Conservation (phyloP, 2,888 invertebrate species). For the Pollenia angustigena region DNA sequence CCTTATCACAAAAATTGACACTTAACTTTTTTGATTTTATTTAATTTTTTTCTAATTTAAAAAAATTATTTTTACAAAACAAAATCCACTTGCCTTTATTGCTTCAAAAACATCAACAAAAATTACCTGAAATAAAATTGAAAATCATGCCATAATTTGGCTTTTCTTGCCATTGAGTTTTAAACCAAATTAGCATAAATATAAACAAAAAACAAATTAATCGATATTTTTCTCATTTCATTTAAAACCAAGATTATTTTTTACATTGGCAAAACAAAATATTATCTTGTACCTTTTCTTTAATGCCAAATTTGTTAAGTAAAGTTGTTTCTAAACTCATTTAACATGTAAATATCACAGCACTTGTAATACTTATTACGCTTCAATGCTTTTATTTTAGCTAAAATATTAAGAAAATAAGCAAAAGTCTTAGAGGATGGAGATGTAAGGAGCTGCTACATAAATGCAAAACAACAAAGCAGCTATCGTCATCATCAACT, state of each 20-base stretch:
- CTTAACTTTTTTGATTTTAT: too few species aligned
- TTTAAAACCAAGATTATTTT: not conserved
- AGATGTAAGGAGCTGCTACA: not conserved
- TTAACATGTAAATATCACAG: constrained; percentile 60
- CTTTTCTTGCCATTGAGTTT: not conserved
- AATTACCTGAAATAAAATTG: not conserved
- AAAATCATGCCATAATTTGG: not conserved
- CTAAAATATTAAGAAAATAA: constrained; percentile 5
- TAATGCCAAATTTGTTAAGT: constrained; percentile 10
- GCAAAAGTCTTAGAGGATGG: not conserved
- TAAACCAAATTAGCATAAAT: constrained; percentile 18
- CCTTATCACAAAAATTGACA: too few species aligned
- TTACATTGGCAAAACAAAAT: not conserved
- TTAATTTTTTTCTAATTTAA: too few species aligned
- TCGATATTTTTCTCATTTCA: not conserved
- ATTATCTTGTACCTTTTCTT: constrained; percentile 14
- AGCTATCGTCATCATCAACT: not conserved
- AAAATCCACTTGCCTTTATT: not conserved
- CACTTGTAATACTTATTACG: constrained; percentile 58
- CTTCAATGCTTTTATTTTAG: constrained; percentile 54
- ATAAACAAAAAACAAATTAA: constrained; percentile 2
- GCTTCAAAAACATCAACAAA: not conserved
- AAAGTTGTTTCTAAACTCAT: constrained; percentile 41
- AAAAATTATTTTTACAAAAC: too few species aligned
- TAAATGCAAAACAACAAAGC: not conserved